Conservation (phyloP, 2,113 vertebrate genomes). For the Hippocampus zosterae region DNA sequence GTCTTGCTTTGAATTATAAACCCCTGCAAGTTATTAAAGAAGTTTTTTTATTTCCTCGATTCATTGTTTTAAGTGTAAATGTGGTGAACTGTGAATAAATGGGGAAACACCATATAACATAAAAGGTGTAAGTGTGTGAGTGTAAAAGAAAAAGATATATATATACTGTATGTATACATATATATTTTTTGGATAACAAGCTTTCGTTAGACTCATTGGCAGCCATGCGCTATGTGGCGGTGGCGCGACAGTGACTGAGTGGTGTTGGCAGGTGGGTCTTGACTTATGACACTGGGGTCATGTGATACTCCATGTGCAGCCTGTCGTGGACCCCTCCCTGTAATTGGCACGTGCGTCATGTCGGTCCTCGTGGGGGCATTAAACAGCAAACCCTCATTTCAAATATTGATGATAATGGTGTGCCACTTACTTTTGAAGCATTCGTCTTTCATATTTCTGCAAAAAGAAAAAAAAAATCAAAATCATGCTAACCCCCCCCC, state of each 20-base stretch:
- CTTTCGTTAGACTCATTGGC: constrained; percentile 13
- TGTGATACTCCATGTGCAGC: constrained; percentile 61
- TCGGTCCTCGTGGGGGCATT: background rate
- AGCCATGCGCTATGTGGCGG: constrained; percentile 10
- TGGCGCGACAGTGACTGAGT: constrained; percentile 43
- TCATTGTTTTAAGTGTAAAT: too few relatives aligned
- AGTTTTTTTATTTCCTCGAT: too few relatives aligned
- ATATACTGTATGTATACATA: background rate
- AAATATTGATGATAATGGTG: background rate
- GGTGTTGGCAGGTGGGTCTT: constrained; percentile 47
- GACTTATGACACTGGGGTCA: constrained; percentile 41
- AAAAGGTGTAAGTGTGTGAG: background rate
- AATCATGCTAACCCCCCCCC: background rate
- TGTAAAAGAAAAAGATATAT: too few relatives aligned
- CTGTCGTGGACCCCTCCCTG: constrained; percentile 27
- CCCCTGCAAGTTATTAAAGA: too few relatives aligned
- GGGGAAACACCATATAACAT: background rate
- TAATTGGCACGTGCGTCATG: background rate
- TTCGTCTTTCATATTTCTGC: background rate
- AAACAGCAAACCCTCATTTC: background rate
- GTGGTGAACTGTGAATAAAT: too few relatives aligned
- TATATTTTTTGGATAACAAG: constrained; percentile 4
- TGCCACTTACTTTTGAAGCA: background rate
- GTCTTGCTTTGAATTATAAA: too few relatives aligned
- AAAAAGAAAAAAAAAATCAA: constrained; percentile 1